Percentiles rank a stretch among this genome's conserved stretches.
These are phyloP conservation scores for Lampris megalopsis DNA, from an alignment of 2,113 vertebrate genomes.

Conservation along the genomic window DNA sequence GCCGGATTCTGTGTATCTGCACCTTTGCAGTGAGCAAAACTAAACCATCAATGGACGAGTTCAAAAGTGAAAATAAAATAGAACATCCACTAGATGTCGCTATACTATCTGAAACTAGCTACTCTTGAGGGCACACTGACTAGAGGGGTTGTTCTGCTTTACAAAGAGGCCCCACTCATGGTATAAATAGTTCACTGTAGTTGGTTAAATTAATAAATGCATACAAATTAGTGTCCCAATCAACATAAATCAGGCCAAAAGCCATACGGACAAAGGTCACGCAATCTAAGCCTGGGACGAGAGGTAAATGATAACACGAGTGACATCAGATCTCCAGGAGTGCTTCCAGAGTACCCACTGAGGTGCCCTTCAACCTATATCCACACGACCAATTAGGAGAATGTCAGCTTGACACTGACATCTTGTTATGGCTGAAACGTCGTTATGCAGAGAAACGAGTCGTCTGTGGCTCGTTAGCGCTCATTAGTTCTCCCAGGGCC, in stretches of 20 bases:
- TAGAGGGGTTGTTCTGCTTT: background rate
- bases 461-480: conserved; percentile 22
- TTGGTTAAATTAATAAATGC: background rate
- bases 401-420: conserved; percentile 67
- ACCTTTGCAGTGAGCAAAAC: no score
- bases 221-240: conserved; percentile 23
- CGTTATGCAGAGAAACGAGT: conserved; percentile 44
- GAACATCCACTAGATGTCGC: conserved; percentile 29
- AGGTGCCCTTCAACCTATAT: conserved; percentile 47
- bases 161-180: background rate
- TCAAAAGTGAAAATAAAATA: background rate
- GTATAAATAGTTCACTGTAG: background rate
- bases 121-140: background rate
- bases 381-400: conserved; percentile 70
- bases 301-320: conserved; percentile 41
- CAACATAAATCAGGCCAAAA: conserved; percentile 1
- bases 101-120: conserved; percentile 5
- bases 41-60: no score
- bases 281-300: conserved; percentile 3
- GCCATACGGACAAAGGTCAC: conserved; percentile 11
- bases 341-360: conserved; percentile 47
- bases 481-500: conserved; percentile 34
- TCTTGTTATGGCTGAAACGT: conserved; percentile 57
- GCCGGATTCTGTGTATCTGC: no score
- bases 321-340: conserved; percentile 54